phyloP scores from a whole-genome alignment of 2,113 vertebrate genomes.

The Axis porcinus region DNA sequence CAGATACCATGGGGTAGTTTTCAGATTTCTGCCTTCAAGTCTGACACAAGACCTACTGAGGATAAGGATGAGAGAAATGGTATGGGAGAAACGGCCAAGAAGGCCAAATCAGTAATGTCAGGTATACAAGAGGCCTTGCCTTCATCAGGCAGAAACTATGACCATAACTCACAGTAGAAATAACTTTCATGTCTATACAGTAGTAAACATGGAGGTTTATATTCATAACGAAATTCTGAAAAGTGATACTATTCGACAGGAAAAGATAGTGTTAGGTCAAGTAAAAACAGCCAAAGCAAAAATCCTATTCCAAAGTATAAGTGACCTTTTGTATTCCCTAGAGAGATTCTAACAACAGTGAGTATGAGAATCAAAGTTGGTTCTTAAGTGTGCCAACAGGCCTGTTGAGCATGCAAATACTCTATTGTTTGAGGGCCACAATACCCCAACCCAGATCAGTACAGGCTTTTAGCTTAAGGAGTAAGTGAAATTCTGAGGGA shows the following conservation, averaged over 20 bases:
- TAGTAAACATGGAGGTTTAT: neutral
- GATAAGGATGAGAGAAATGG: neutral
- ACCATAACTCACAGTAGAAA: conserved; percentile 14
- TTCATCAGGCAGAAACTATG: neutral
- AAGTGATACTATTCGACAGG: conserved; percentile 4
- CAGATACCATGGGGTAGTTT: neutral
- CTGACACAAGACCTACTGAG: neutral
- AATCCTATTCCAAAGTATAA: conserved; percentile 16
- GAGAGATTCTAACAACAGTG: neutral
- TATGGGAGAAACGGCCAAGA: neutral
- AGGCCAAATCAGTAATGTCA: neutral
- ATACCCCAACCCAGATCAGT: neutral
- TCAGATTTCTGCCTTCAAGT: conserved; percentile 20
- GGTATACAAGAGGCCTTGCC: neutral
- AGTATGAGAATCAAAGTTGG: conserved; percentile 14
- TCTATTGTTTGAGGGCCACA: conserved; percentile 13
- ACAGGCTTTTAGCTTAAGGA: neutral
- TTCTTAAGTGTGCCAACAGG: neutral
- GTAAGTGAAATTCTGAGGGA: neutral
- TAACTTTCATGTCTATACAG: neutral
- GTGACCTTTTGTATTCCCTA: conserved; percentile 22
- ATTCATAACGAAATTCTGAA: neutral
- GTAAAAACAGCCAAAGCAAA: conserved; percentile 31
- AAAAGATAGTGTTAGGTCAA: neutral
- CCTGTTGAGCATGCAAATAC: conserved; percentile 1